Conservation (phyloP, 2,797 vertebrate species). For the Takifugu ocellatus region DNA sequence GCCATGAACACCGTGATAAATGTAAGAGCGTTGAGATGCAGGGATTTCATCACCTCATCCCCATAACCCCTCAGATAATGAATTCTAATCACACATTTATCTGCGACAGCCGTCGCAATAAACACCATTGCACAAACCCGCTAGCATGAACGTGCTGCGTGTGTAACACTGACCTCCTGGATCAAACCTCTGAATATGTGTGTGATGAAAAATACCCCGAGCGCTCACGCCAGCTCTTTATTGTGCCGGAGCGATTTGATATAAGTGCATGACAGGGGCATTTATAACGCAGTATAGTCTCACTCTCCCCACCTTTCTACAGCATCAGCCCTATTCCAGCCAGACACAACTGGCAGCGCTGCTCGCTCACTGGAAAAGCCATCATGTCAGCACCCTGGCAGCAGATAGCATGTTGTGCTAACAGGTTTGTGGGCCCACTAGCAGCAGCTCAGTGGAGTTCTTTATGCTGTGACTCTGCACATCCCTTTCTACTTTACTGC, state of each 20-base stretch:
- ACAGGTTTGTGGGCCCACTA: slow-evolving; percentile 67
- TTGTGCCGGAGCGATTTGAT: slow-evolving; percentile 71
- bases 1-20: slow-evolving; percentile 50
- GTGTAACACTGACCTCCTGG: slow-evolving; percentile 69
- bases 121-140: slow-evolving; percentile 64
- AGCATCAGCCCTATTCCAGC: slow-evolving; percentile 60
- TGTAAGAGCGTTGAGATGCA: slow-evolving; percentile 46
- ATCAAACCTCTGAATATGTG: slow-evolving; percentile 61
- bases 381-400: slow-evolving; percentile 77
- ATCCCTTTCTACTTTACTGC: slow-evolving; percentile 49
- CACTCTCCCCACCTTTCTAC: slow-evolving; percentile 53
- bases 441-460: slow-evolving; percentile 54
- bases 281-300: slow-evolving; percentile 71
- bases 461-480: slow-evolving; percentile 65
- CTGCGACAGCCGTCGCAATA: slow-evolving; percentile 65
- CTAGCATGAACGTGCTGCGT: slow-evolving; percentile 69
- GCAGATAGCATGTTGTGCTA: slow-evolving; percentile 73
- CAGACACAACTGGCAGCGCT: slow-evolving; percentile 73
- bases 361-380: slow-evolving; percentile 78
- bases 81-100: slow-evolving; percentile 72
- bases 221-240: slow-evolving; percentile 65
- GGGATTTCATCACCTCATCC: slow-evolving; percentile 63
- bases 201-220: slow-evolving; percentile 59
- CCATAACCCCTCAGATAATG: slow-evolving; percentile 66
- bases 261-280: slow-evolving; percentile 71